Base-by-base conservation (phyloP, 2,888 invertebrate species). In the Morinoia aosen region DNA sequence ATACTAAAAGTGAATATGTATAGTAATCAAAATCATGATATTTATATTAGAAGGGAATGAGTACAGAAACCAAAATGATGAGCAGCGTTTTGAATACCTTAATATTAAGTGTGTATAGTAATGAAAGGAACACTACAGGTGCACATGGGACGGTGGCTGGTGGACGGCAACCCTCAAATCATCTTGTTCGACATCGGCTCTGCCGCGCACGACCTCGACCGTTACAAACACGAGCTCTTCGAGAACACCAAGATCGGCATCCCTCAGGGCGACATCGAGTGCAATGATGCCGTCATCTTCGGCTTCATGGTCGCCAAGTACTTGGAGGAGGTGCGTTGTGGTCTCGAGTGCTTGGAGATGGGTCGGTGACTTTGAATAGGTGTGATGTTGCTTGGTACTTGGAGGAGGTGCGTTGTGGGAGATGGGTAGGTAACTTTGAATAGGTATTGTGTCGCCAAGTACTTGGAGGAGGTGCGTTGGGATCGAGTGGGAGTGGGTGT, bases 101-200 rank as follows among this genome's bases (percentile, higher is more conserved):
- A 48, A 48, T 4, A 48, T 2, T 2, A 48, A 48, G 48, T 48
- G 48, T 5, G 48, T 48, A 48, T 48, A 48, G 48, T 48, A 48
- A 48, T 48, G 3, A 48, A 48, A 48, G 14, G 8, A 12, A 61
- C 61, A 61, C 11, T 58, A 25, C 95, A 96, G 96, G 95, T 96
- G 40, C 96, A 96, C 97, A 99, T 99, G 64, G 99, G 99, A n/a
- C 98, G 99, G 5, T 99, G 99, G 99, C 97, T 99, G 95, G 99
- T 99, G 4, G 99, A 99, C 97, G 99, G 99, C n/a, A 99, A 99
- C 97, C 99, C 99, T 0, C 99, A 99, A 97, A 98, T 99, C 91
- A 98, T 99, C 95, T 98, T 99, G 8, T 99, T 99, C 97, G 99
- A 99, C 97, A 98, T 99, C 97, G 99, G 99, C 40, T 99, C 99